Evolutionary conservation across 2,888 invertebrate genomes (phyloP).

Genomic region (Cybosia mesomella): DNA sequence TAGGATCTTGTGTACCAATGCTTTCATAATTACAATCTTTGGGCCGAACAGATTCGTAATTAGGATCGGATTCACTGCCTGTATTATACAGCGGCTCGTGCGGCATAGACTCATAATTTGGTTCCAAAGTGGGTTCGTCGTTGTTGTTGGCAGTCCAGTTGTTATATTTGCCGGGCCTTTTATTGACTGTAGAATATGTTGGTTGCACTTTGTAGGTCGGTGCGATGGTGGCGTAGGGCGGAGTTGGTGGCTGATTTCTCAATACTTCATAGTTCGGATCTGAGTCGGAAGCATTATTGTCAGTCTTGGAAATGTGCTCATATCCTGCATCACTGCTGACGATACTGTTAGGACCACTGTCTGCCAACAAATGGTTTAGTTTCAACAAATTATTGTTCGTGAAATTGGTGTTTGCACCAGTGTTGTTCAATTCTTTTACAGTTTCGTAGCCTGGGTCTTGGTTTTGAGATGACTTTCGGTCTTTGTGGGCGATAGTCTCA

Average conservation of each 20-base stretch:
- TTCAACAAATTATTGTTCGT: slow-evolving; percentile 72
- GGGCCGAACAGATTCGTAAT: slow-evolving; percentile 90
- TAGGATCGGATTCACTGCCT: slow-evolving; percentile 91
- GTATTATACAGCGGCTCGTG: slow-evolving; percentile 88
- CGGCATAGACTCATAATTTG: slow-evolving; percentile 93
- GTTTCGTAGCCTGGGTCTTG: slow-evolving; percentile 90
- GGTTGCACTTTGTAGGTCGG: slow-evolving; percentile 79
- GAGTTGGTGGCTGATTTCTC: slow-evolving; percentile 85
- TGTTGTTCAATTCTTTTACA: slow-evolving; percentile 77
- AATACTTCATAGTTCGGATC: slow-evolving; percentile 94
- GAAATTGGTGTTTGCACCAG: slow-evolving; percentile 59
- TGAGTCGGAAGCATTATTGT: slow-evolving; percentile 86
- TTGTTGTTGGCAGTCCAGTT: slow-evolving; percentile 85
- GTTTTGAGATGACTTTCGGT: slow-evolving; percentile 75
- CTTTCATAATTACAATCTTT: slow-evolving; percentile 91
- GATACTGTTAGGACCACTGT: slow-evolving; percentile 88
- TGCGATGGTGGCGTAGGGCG: slow-evolving; percentile 82
- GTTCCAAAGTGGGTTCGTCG: slow-evolving; percentile 88
- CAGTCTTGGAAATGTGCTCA: slow-evolving; percentile 88
- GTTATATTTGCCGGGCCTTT: slow-evolving; percentile 83
- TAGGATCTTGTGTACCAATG: slow-evolving; percentile 89
- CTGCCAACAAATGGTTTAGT: slow-evolving; percentile 68
- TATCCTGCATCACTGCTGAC: slow-evolving; percentile 91
- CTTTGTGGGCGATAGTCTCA: slow-evolving; percentile 86
- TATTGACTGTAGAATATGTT: slow-evolving; percentile 86